Percentiles rank a stretch among this genome's conserved stretches.
Evolutionary conservation across 2,888 invertebrate species (phyloP).

Genomic region (Sarcophaga subvicina): DNA sequence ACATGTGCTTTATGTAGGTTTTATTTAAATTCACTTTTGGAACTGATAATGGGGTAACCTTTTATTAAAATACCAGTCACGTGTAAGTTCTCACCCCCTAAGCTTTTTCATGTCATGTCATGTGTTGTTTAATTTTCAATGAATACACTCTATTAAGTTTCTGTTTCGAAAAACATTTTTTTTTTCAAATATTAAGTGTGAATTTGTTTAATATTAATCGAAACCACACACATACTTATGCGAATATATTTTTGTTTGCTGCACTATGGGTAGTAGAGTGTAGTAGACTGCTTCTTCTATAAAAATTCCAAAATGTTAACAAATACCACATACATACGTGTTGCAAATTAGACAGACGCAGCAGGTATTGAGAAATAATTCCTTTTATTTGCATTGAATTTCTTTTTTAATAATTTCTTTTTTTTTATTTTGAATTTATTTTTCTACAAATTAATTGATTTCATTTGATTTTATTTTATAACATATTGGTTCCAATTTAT

Average conservation of each 20-base stretch:
- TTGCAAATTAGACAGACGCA: not conserved
- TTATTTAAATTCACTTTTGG: no score
- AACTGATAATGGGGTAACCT: no score
- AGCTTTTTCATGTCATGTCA: not conserved
- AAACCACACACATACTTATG: not conserved
- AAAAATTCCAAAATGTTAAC: not conserved
- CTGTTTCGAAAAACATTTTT: not conserved
- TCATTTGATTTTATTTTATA: not conserved
- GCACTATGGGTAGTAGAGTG: not conserved
- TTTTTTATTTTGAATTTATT: conserved; percentile 21
- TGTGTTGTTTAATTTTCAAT: not conserved
- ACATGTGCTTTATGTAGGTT: no score
- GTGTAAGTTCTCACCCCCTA: no score
- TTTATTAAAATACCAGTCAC: no score
- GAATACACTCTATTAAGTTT: not conserved
- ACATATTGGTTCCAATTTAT: conserved; percentile 47
- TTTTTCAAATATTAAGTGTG: not conserved
- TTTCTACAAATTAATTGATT: conserved; percentile 32
- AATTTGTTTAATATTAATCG: conserved; percentile 10
- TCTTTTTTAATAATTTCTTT: not conserved
- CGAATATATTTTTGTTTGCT: not conserved
- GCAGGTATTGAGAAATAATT: not conserved
- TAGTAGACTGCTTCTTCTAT: not conserved
- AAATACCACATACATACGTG: not conserved
- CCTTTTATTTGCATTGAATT: not conserved